Evolutionary conservation across 35 echinoderm and acorn worm species (phyloP).

Genomic region (Anneissia japonica): DNA sequence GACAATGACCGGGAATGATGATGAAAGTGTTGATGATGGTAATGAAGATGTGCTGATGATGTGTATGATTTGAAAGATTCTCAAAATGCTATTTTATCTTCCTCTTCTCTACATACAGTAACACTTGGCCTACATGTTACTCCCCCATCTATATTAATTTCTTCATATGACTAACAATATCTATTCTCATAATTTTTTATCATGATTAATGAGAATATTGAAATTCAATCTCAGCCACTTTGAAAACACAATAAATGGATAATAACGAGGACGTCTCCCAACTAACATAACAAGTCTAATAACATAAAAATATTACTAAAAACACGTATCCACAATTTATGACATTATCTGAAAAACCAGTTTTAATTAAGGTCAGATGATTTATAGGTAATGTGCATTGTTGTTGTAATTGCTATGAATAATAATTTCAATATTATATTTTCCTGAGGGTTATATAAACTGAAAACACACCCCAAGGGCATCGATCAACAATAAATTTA

Average conservation of each 20-base stretch:
- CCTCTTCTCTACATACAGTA: too few relatives aligned
- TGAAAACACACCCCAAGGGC: background rate
- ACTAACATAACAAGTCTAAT: background rate
- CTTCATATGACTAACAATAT: too few relatives aligned
- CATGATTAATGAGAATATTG: background rate
- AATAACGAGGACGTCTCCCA: background rate
- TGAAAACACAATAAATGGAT: too few relatives aligned
- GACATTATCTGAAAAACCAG: background rate
- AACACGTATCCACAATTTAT: background rate
- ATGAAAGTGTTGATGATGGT: too few relatives aligned
- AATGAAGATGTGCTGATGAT: too few relatives aligned
- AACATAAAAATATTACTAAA: background rate
- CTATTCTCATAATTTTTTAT: background rate
- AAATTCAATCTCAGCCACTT: background rate
- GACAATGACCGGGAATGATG: too few relatives aligned
- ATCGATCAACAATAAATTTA: background rate
- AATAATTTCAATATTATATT: background rate
- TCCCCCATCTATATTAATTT: too few relatives aligned
- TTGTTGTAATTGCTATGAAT: background rate
- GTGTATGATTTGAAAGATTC: too few relatives aligned
- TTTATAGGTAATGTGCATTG: background rate
- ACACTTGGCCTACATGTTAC: too few relatives aligned
- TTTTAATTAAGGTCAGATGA: background rate
- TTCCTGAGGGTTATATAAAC: background rate
- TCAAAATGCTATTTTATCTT: too few relatives aligned